Base-by-base conservation (phyloP, 2,113 vertebrate genomes). In the Taurulus bubalis region DNA sequence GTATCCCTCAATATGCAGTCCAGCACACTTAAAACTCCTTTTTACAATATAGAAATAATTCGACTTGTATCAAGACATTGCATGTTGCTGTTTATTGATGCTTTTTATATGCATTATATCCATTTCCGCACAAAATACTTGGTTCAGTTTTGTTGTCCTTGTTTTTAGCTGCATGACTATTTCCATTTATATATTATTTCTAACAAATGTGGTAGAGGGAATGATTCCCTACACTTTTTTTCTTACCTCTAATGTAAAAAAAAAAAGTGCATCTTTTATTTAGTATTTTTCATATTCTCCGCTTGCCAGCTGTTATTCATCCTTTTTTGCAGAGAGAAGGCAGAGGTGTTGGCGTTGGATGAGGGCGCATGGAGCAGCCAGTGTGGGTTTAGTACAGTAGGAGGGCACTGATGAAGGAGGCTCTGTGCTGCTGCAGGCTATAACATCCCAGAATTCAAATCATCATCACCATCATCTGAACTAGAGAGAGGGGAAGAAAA, bases 321-420 rank as follows among this genome's bases (percentile, higher is more conserved):
- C 9, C 34, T 18, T 34, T 14, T 10, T 64, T 28, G 20, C 60
- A 42, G 81, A 74, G 73, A 72, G 85, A 77, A 82, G 76, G 81
- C 80, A 71, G 80, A 71, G 69, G 85, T 82, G 88, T 83, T 84
- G 82, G 89, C 83, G 88, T 84, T 82, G 73, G 84, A 70, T 79
- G 80, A 79, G 86, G 75, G 70, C 63, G 76, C 84, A 24, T 2
- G 73, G 85, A 79, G 85, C 85, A 82, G 75, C 66, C 86, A 79
- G 80, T 80, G 91, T 90, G 77, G 89, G 90, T 30, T 30, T 16
- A 9, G 28, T 28, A 45, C 24, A 47, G 65, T 40, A 85, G 86
- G 80, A 88, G 81, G 36, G 60, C 75, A 69, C 66, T 32, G 76
- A 49, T 77, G 79, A 82, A 32, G 58, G 79, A 83, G 79, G 77